phyloP scores from a whole-genome alignment of 2,888 invertebrate genomes.

The Ellobium chinense region DNA sequence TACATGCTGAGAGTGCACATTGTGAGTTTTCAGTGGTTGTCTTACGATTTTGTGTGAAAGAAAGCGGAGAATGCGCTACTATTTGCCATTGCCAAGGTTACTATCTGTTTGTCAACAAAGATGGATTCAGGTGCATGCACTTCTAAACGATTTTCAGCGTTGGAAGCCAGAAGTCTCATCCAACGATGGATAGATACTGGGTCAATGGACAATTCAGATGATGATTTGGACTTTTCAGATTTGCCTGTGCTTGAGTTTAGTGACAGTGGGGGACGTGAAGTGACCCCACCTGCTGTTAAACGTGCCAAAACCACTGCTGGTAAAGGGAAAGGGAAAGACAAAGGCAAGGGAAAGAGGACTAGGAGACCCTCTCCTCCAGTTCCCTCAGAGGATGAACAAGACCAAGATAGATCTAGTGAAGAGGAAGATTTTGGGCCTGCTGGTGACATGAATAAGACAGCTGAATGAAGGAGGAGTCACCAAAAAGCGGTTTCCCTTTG shows the following conservation, averaged over 20 bases:
- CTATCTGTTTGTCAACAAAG: background rate
- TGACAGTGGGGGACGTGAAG: background rate
- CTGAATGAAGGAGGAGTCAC: background rate
- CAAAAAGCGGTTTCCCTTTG: background rate
- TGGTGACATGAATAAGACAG: background rate
- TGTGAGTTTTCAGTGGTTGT: background rate
- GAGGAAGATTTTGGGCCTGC: background rate
- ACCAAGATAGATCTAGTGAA: too few relatives aligned
- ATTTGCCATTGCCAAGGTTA: background rate
- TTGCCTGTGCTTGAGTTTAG: background rate
- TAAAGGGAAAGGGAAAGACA: background rate
- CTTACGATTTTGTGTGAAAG: background rate
- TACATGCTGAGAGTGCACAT: background rate
- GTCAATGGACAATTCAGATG: background rate
- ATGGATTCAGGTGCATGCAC: background rate
- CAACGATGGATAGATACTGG: background rate
- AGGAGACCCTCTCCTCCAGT: background rate
- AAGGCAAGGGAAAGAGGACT: background rate
- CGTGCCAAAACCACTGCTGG: background rate
- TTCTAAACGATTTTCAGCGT: background rate
- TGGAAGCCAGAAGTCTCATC: background rate
- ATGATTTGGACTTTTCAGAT: background rate
- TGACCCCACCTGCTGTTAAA: background rate
- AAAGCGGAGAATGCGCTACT: background rate
- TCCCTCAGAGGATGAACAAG: background rate